These are phyloP conservation scores for Autographa gamma DNA, from an alignment of 2,888 invertebrate species.

Conservation along the genomic window DNA sequence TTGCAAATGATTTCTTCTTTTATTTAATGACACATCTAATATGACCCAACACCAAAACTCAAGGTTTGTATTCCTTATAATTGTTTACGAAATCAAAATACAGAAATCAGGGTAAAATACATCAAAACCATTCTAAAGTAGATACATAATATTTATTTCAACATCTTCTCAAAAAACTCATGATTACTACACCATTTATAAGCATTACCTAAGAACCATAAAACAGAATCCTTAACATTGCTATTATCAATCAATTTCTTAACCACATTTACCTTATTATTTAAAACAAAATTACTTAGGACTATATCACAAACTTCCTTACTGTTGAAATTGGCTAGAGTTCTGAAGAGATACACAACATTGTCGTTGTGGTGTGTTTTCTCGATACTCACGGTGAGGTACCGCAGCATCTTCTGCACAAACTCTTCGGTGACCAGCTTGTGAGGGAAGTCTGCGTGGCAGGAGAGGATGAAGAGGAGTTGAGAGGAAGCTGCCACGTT, in stretches of 20 bases:
- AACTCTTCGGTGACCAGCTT: constrained; percentile 56
- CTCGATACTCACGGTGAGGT: constrained; percentile 56
- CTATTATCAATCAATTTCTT: constrained; percentile 60
- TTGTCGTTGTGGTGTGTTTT: constrained; percentile 56
- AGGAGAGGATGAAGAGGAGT: constrained; percentile 75
- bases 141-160: constrained; percentile 25
- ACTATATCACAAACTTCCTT: constrained; percentile 55
- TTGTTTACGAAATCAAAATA: too few relatives aligned
- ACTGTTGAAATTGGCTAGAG: constrained; percentile 72
- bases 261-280: constrained; percentile 57
- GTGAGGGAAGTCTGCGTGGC: constrained; percentile 69
- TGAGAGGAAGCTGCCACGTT: constrained; percentile 57
- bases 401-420: constrained; percentile 59
- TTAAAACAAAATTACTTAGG: constrained; percentile 59
- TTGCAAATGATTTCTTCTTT: constrained; percentile 68
- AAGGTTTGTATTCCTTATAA: too few relatives aligned
- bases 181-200: constrained; percentile 63
- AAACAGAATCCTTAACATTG: constrained; percentile 58
- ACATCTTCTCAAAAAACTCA: constrained; percentile 60
- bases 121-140: background rate
- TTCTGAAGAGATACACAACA: constrained; percentile 69
- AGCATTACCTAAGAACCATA: constrained; percentile 80
- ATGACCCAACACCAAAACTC: too few relatives aligned
- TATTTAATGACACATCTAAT: constrained; percentile 23
- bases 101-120: background rate